A percentile compares a stretch with the other conserved stretches of the same genome.
Conservation (phyloP, 2,888 invertebrate genomes). For the Vesta saturnalis region DNA sequence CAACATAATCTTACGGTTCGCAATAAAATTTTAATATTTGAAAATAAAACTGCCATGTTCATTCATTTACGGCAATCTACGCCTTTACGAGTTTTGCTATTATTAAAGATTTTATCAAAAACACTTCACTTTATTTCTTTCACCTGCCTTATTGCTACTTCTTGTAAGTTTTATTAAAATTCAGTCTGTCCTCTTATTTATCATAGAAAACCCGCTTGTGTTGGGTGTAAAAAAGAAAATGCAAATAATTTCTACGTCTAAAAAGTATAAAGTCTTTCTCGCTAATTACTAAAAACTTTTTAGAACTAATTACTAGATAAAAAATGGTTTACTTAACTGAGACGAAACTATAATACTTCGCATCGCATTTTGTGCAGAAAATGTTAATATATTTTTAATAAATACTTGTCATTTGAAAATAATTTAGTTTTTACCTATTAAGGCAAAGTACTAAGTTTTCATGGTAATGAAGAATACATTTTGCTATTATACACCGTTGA, state of each 20-base stretch:
- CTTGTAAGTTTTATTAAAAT: conserved; percentile 3
- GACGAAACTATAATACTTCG: too few relatives aligned
- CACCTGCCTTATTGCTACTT: not conserved
- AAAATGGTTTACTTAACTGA: too few relatives aligned
- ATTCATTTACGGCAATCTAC: conserved; percentile 34
- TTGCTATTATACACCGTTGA: too few relatives aligned
- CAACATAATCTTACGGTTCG: conserved; percentile 40
- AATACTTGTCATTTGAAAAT: too few relatives aligned
- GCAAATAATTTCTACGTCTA: not conserved
- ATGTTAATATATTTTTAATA: too few relatives aligned
- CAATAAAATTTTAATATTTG: conserved; percentile 43
- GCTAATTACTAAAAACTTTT: not conserved
- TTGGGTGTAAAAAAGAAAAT: not conserved
- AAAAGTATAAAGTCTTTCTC: too few relatives aligned
- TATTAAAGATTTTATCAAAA: conserved; percentile 32
- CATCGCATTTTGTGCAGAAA: too few relatives aligned
- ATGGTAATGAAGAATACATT: too few relatives aligned
- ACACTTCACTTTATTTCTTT: conserved; percentile 26
- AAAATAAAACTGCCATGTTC: conserved; percentile 36
- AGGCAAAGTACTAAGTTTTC: too few relatives aligned
- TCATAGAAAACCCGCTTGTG: not conserved
- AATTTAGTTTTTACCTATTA: too few relatives aligned
- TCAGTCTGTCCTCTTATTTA: not conserved
- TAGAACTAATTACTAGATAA: conserved; percentile 1
- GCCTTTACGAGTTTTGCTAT: conserved; percentile 33